A percentile compares a stretch with the other conserved stretches of the same genome.
These are phyloP conservation scores for Lagocephalus sceleratus DNA, from an alignment of 2,797 vertebrate genomes.

Conservation along the genomic window DNA sequence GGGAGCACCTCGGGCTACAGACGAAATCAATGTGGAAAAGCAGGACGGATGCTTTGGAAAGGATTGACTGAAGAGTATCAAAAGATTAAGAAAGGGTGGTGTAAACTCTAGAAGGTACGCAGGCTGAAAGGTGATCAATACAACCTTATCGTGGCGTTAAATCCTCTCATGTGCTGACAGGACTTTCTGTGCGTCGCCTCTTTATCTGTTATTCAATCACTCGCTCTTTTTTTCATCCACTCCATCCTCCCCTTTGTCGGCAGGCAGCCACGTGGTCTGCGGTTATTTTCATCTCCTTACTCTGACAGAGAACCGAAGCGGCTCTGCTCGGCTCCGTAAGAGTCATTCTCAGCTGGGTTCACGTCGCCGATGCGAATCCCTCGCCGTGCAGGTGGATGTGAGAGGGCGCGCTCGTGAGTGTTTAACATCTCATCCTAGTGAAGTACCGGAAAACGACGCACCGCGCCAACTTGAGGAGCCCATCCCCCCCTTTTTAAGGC, in stretches of 20 bases:
- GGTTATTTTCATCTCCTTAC: conserved; percentile 25
- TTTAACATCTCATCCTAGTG: conserved; percentile 30
- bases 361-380: conserved; percentile 8
- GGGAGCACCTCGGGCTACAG: conserved; percentile 10
- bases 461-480: conserved; percentile 38
- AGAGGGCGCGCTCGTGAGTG: conserved; percentile 20
- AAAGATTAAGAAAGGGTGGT: conserved; percentile 51
- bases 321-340: conserved; percentile 26
- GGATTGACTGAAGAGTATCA: conserved; percentile 35
- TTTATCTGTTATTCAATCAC: conserved; percentile 40
- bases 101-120: conserved; percentile 43
- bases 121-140: conserved; percentile 58
- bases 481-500: conserved; percentile 22
- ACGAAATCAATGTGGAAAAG: conserved; percentile 23
- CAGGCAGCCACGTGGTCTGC: conserved; percentile 12
- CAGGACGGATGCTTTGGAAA: conserved; percentile 12
- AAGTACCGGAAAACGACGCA: conserved; percentile 35
- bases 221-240: conserved; percentile 15
- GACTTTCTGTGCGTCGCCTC: conserved; percentile 31
- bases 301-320: conserved; percentile 28
- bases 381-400: conserved; percentile 19
- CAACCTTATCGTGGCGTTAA: conserved; percentile 39
- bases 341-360: conserved; percentile 43
- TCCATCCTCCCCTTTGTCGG: conserved; percentile 25
- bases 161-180: conserved; percentile 42